Evolutionary conservation across 23 tunicate genomes (phyloP).

Genomic region (Trididemnum miniatum): DNA sequence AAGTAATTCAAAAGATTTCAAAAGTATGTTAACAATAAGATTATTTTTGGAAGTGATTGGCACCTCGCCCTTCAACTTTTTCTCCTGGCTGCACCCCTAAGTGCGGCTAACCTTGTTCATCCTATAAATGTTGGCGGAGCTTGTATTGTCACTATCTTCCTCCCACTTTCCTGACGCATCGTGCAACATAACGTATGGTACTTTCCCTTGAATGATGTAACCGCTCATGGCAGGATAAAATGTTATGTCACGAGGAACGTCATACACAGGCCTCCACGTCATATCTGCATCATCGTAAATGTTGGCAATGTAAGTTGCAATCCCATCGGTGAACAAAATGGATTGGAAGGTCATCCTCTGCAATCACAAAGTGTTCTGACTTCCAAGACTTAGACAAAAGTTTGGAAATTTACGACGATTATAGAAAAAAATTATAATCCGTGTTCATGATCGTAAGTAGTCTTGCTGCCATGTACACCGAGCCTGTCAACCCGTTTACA

Average conservation of each 20-base stretch:
- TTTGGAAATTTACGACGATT: too few relatives aligned
- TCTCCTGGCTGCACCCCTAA: too few relatives aligned
- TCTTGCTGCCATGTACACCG: too few relatives aligned
- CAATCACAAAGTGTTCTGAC: background rate
- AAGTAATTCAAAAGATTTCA: too few relatives aligned
- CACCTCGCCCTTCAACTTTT: too few relatives aligned
- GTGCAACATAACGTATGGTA: conserved; percentile 26
- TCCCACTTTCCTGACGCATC: conserved; percentile 44
- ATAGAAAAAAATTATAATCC: too few relatives aligned
- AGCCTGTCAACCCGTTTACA: too few relatives aligned
- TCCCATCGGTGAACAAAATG: conserved; percentile 67
- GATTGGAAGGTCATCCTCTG: conserved; percentile 81
- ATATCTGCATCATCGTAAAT: conserved; percentile 64
- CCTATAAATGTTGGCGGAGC: too few relatives aligned
- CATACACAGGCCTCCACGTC: conserved; percentile 85
- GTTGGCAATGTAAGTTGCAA: conserved; percentile 49
- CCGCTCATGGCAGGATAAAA: conserved; percentile 67
- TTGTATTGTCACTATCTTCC: background rate
- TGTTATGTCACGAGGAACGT: conserved; percentile 57
- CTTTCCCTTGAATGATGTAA: conserved; percentile 38
- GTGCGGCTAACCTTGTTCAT: conserved; percentile 23
- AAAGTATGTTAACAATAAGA: too few relatives aligned
- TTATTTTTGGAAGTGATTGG: too few relatives aligned
- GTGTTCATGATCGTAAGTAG: too few relatives aligned
- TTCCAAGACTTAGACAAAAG: too few relatives aligned